Evolutionary conservation across 2,888 invertebrate genomes (phyloP), one percentile per base, ranked within the genome.

Genomic region (Fragum whitleyi): DNA sequence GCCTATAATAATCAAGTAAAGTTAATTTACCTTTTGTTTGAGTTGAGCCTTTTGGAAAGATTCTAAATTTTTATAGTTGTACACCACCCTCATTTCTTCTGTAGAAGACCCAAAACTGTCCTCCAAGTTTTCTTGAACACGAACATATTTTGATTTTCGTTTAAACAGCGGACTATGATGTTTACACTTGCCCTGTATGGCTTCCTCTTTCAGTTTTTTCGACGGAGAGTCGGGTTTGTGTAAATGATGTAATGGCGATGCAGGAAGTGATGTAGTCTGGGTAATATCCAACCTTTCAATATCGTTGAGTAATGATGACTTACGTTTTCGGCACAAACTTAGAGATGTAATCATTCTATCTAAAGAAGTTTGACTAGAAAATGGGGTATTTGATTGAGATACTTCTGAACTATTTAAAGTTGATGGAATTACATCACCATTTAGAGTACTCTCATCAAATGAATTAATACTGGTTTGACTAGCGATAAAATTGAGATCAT

Each of bases 21-120:
- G 9, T 36, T 9, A 3, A 36, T 47, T 47, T 81, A 93, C 93
- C 92, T 93, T 93, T 79, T 92, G 91, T 81, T 90, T 91, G 23
- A 93, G 88, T 79, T 93, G 92, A 67, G 93, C 91, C 79, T 93
- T 93, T 76, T 93, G 93, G 83, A 93, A 93, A 5, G 91, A 90
- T 84, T 93, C 93, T 69, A 93, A 84, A 78, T 92, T 91, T 79
- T 91, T 90, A 84, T 90, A 93, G 73, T 89, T 91, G 55, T 89
- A 89, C 21, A 88, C 81, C 39, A 88, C 77, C 69, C 87, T 88
- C n/a, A 89, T 83, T 42, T 92, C 90, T 75, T 91, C 92, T 16
- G 85, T 32, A 19, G 89, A 86, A 1, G 87, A 82, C 9, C 83
- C 76, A 23, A 84, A 71, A 39, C 91, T 91, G 42, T 92, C 92